These are phyloP conservation scores for Orthosia gracilis DNA, from an alignment of 2,888 invertebrate genomes.

Conservation along the genomic window DNA sequence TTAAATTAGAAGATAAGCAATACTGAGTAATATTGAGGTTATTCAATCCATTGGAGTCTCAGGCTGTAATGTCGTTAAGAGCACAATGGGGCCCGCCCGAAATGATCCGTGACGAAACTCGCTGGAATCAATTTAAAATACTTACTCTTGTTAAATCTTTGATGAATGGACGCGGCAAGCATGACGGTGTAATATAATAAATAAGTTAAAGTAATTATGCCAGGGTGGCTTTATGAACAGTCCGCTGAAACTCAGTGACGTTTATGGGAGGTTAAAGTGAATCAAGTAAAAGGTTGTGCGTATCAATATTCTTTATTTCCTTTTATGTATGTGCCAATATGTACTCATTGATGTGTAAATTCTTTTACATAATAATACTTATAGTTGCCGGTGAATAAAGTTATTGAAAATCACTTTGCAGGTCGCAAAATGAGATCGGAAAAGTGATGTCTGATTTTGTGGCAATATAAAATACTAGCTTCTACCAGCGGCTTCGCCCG, in stretches of 20 bases:
- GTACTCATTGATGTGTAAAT: background rate
- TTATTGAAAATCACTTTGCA: background rate
- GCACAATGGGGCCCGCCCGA: slow-evolving; percentile 78
- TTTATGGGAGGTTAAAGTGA: slow-evolving; percentile 24
- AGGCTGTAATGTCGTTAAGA: slow-evolving; percentile 83
- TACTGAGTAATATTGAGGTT: slow-evolving; percentile 79
- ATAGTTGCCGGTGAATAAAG: background rate
- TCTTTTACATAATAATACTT: background rate
- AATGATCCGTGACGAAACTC: slow-evolving; percentile 86
- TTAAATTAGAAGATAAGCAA: slow-evolving; percentile 77
- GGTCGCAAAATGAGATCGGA: too few relatives aligned
- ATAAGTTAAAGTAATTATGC: slow-evolving; percentile 63
- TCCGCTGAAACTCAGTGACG: slow-evolving; percentile 50
- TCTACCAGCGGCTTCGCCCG: too few relatives aligned
- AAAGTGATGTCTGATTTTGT: too few relatives aligned
- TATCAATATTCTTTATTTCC: background rate
- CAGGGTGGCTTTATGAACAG: slow-evolving; percentile 42
- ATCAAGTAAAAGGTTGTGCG: slow-evolving; percentile 18
- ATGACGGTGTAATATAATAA: slow-evolving; percentile 69
- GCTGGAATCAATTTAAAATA: slow-evolving; percentile 86
- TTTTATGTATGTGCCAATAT: background rate
- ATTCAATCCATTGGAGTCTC: slow-evolving; percentile 78
- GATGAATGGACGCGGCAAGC: slow-evolving; percentile 72
- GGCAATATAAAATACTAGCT: too few relatives aligned
- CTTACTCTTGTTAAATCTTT: slow-evolving; percentile 82